Conservation (phyloP, 1,140 invertebrate species). For the Maconellicoccus hirsutus region DNA sequence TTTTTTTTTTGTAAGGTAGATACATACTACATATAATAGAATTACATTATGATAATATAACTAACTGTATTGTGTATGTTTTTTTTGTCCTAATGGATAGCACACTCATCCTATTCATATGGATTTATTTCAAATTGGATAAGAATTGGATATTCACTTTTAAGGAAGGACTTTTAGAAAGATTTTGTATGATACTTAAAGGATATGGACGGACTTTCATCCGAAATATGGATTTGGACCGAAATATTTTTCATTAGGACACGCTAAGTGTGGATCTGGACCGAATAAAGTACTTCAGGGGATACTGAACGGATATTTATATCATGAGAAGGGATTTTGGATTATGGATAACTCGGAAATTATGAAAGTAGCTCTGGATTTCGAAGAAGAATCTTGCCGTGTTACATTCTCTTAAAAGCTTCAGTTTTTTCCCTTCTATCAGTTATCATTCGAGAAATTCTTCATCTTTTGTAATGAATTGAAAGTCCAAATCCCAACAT, state of each 20-base stretch:
- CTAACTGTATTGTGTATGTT: constrained; percentile 17
- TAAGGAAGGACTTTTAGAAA: constrained; percentile 7
- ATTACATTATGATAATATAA: not conserved
- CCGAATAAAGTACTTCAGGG: not conserved
- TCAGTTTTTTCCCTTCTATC: too few species aligned
- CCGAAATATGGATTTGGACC: constrained; percentile 16
- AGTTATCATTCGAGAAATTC: too few species aligned
- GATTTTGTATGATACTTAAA: constrained; percentile 14
- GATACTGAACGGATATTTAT: not conserved
- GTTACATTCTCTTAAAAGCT: not conserved
- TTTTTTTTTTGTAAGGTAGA: constrained; percentile 17
- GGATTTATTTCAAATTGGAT: constrained; percentile 12
- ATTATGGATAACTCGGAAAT: not conserved
- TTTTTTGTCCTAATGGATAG: constrained; percentile 20
- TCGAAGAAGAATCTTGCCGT: not conserved
- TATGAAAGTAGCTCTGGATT: not conserved
- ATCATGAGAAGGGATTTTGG: constrained; percentile 16
- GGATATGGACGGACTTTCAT: constrained; percentile 14
- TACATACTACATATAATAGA: not conserved
- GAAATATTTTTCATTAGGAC: constrained; percentile 16
- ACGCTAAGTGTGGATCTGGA: constrained; percentile 11
- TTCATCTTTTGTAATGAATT: not conserved
- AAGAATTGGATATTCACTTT: constrained; percentile 10
- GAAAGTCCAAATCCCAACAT: not conserved
- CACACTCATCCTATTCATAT: constrained; percentile 17